A percentile compares a stretch with the other conserved stretches of the same genome.
Evolutionary conservation across 2,888 invertebrate genomes (phyloP).

Genomic region (Amphiduros pacificus): DNA sequence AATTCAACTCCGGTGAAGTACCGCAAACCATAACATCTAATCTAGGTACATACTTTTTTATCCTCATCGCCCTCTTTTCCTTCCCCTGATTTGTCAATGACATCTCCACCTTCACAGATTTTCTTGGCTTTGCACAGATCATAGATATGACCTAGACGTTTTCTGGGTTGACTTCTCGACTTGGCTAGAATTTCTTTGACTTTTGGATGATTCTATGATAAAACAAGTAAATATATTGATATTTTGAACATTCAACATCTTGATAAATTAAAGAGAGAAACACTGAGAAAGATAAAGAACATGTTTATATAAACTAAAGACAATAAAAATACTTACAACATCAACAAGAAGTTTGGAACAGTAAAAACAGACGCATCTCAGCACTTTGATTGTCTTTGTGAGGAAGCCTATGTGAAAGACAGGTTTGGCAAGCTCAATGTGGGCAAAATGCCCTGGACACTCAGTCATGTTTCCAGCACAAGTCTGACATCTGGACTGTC

Average conservation of each 20-base stretch:
- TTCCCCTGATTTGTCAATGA: slow-evolving; percentile 72
- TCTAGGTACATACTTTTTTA: slow-evolving; percentile 62
- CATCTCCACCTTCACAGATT: slow-evolving; percentile 97
- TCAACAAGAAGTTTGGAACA: slow-evolving; percentile 96
- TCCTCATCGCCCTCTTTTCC: slow-evolving; percentile 39
- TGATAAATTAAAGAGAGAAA: neutral
- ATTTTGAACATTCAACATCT: neutral
- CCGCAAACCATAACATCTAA: too few relatives aligned
- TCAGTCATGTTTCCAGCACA: slow-evolving; percentile 87
- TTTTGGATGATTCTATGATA: slow-evolving; percentile 79
- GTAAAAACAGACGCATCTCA: slow-evolving; percentile 99
- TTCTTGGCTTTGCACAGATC: slow-evolving; percentile 97
- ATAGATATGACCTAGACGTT: slow-evolving; percentile 91
- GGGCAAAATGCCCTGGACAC: slow-evolving; percentile 99
- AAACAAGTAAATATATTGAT: neutral
- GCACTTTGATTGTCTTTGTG: slow-evolving; percentile 92
- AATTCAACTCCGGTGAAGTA: too few relatives aligned
- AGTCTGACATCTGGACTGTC: slow-evolving; percentile 69
- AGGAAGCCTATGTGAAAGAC: slow-evolving; percentile 98
- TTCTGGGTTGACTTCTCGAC: slow-evolving; percentile 93
- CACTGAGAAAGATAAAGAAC: neutral
- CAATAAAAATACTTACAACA: slow-evolving; percentile 77
- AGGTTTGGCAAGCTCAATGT: slow-evolving; percentile 96
- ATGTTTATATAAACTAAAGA: neutral
- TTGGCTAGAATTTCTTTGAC: slow-evolving; percentile 93